Base-by-base conservation (phyloP, 2,797 vertebrate species). In the Discoglossus pictus region DNA sequence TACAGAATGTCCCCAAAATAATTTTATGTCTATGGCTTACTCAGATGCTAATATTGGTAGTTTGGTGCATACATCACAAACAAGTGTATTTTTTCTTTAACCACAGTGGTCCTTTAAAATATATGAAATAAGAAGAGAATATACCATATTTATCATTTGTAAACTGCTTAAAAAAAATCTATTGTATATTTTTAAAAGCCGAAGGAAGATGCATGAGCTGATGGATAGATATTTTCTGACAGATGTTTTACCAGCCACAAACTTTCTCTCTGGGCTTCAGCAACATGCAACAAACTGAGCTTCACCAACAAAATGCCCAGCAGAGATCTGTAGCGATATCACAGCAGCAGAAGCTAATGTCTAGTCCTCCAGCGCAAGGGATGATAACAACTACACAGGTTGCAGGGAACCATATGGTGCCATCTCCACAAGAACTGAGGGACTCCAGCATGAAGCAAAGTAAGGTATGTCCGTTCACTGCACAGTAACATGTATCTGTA, bases 201-300 rank as follows among this genome's bases (percentile, higher is more conserved):
- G n/a, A n/a, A n/a, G n/a, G n/a, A n/a, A n/a, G n/a, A n/a, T n/a
- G n/a, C n/a, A n/a, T n/a, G n/a, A n/a, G 34, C 7, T 4, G 18
- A 21, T 12, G n/a, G 10, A 43, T 43, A 6, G 11, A 24, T 2
- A 25, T 76, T 73, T 71, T 71, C 62, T 75, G 73, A 39, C 75
- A 90, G 89, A 86, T 89, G 83, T 85, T 88, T 67, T 73, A 87
- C 25, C 86, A 90, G 73, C 88, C 86, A 62, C 82, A 86, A 0
- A 36, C 77, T 0, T 68, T 82, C 13, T 82, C 86, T 42, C 73
- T 87, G 76, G 88, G 77, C 76, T 83, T 88, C 40, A 77, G 73
- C 67, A 83, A 74, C n/a, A 18, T 81, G 17, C 82, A 79, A 58
- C 77, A 82, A 56, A 55, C 80, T 0, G 80, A 74, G 6, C 15